Percentiles rank a stretch among this genome's conserved stretches.
These are phyloP conservation scores for Euclidia mi DNA, from an alignment of 2,888 invertebrate genomes.

Conservation along the genomic window DNA sequence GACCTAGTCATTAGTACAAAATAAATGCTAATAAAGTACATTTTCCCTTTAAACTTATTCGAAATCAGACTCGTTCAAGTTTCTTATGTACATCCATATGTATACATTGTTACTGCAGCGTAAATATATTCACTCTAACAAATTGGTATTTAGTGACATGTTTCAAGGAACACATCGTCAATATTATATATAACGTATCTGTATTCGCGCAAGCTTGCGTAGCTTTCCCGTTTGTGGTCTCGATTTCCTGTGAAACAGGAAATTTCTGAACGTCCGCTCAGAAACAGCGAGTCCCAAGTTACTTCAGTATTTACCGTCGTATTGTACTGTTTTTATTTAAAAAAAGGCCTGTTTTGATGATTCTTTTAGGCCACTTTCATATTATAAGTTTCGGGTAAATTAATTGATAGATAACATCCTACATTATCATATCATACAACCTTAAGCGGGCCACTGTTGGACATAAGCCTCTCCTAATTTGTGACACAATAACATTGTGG, in stretches of 20 bases:
- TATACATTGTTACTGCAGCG: neutral
- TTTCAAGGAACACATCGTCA: conserved; percentile 29
- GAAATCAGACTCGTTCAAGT: too few relatives aligned
- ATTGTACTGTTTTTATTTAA: conserved; percentile 15
- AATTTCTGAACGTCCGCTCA: conserved; percentile 67
- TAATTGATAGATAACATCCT: too few relatives aligned
- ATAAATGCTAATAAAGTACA: too few relatives aligned
- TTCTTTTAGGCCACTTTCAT: too few relatives aligned
- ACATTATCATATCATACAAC: too few relatives aligned
- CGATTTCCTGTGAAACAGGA: conserved; percentile 74
- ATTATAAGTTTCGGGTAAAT: too few relatives aligned
- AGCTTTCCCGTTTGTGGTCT: conserved; percentile 66
- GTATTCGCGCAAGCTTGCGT: conserved; percentile 53
- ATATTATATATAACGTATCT: conserved; percentile 38
- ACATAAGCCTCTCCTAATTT: too few relatives aligned
- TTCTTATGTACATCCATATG: too few relatives aligned
- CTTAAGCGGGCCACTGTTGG: too few relatives aligned
- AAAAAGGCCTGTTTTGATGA: neutral
- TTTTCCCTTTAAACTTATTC: too few relatives aligned
- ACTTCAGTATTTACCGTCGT: conserved; percentile 44
- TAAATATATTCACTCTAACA: neutral
- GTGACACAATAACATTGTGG: too few relatives aligned
- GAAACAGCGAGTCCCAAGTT: conserved; percentile 59
- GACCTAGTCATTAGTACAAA: too few relatives aligned
- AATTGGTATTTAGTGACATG: conserved; percentile 6